phyloP scores from a whole-genome alignment of 1,140 invertebrate genomes.

The Limonius californicus region DNA sequence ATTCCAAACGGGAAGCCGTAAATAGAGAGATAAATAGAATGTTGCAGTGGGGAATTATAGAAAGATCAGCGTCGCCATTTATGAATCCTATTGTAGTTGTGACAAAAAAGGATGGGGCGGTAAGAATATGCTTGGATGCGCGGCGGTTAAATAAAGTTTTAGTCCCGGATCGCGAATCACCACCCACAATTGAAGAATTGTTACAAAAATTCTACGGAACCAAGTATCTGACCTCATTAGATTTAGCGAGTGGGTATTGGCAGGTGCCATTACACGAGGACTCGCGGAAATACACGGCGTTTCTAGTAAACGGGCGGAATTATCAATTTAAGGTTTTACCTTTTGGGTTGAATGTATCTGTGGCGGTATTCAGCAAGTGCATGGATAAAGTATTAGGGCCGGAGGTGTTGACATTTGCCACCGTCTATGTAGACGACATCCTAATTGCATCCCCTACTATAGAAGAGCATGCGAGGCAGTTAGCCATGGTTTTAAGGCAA shows the following conservation, averaged over 20 bases:
- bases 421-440: neutral
- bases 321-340: conserved; percentile 31
- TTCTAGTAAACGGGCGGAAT: neutral
- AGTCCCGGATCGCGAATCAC: neutral
- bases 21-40: no score
- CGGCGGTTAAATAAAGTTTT: neutral
- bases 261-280: conserved; percentile 7
- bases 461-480: neutral
- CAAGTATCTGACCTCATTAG: neutral
- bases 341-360: neutral
- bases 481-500: neutral
- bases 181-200: neutral
- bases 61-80: no score
- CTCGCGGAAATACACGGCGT: conserved; percentile 9
- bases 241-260: neutral
- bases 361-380: neutral
- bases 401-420: neutral
- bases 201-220: neutral
- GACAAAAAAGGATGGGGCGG: no score
- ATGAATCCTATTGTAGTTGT: no score
- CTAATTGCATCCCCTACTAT: neutral
- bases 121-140: conserved; percentile 8
- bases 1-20: no score
- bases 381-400: neutral
- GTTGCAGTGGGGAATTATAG: no score